Evolutionary conservation across 1,140 invertebrate species (phyloP), one percentile per base, ranked within the genome.

Genomic region (Leptinotarsa texana): DNA sequence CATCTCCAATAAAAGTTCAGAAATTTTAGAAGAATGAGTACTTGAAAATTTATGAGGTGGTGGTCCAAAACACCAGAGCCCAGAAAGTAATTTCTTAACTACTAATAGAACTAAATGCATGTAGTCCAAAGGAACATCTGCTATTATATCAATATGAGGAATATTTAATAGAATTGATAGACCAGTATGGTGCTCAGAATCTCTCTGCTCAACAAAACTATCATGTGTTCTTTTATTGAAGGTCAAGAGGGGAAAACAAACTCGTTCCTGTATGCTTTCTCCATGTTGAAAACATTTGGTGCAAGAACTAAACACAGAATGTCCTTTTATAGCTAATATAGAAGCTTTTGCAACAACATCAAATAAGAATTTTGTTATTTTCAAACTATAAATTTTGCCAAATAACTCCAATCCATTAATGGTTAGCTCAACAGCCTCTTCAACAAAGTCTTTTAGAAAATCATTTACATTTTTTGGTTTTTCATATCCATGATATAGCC

Each of bases 271-370:
- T 3, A 33, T 13, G 27, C 13, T 22, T 68, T 68, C 66, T 33
- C 8, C 66, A 11, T 68, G n/a, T 33, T 75, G 67, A 21, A n/a
- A 49, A 75, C 74, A 71, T 69, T 75, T 75, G 3, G 74, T 70
- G 18, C 74, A 74, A 67, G 17, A 22, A 51, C 22, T 21, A 68
- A 33, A 74, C 3, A 65, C 73, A 13, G 24, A 48, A 51, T 68
- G 63, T 8, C 22, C 33, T 51, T 69, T 74, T 42, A 69, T 67
- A 18, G 13, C n/a, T 69, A 51, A 48, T 21, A 51, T 27, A 69
- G 24, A 74, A 13, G 68, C 33, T 21, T 69, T 69, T 8, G 68
- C 68, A 18, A 48, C 1, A 48, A 47, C 33, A 49, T 69, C 27
- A 69, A 47, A 69, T 47, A 69, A 18, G 15, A 69, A 69, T n/a